phyloP scores from a whole-genome alignment of 2,888 invertebrate species.

The Eupithecia subfuscata region DNA sequence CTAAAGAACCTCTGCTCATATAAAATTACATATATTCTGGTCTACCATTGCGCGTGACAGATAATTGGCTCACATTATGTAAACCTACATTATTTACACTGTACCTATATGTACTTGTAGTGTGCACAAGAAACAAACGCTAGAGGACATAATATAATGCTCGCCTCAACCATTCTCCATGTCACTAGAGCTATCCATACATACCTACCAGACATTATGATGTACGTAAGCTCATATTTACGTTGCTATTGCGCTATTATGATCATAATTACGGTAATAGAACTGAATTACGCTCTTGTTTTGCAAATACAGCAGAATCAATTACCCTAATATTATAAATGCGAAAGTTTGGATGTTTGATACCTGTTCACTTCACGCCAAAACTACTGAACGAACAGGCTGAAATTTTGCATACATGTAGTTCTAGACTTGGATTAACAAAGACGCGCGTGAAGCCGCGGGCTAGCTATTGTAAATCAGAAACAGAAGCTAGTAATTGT shows the following conservation, averaged over 20 bases:
- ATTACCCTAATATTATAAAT: too few species aligned
- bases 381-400: neutral
- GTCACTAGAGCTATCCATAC: conserved; percentile 23
- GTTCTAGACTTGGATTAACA: neutral
- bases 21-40: conserved; percentile 5
- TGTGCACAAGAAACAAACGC: conserved; percentile 54
- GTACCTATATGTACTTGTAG: conserved; percentile 5
- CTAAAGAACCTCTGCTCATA: neutral
- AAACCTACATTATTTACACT: conserved; percentile 29
- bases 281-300: neutral
- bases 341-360: neutral
- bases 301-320: neutral
- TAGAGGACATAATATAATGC: conserved; percentile 48
- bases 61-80: conserved; percentile 32
- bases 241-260: neutral
- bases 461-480: too few species aligned
- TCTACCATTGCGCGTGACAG: conserved; percentile 15
- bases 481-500: neutral
- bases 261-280: neutral
- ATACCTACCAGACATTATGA: neutral
- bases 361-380: neutral
- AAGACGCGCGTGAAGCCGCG: neutral
- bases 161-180: conserved; percentile 60
- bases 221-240: neutral
- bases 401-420: neutral